Base-by-base conservation (phyloP, 2,888 invertebrate genomes). In the Eupithecia tripunctaria region DNA sequence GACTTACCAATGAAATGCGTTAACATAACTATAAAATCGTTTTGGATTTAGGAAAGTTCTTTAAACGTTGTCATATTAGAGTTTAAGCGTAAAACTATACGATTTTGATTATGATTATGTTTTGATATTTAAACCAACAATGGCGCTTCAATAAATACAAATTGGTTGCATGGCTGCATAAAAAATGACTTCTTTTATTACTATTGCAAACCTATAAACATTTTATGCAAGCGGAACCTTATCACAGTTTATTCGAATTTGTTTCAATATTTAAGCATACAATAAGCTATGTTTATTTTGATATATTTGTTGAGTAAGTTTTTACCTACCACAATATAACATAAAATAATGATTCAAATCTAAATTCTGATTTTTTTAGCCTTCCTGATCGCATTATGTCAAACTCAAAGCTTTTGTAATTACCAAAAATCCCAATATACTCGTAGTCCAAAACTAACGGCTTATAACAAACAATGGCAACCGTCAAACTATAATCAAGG, bases 221-320 rank as follows among this genome's bases (percentile, higher is more conserved):
- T 25, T 56, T 51, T 56, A 56, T 56, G 56, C 4, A 25, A 25
- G 12, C 25, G 25, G 5, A 21, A 56, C 56, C 56, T 56, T 56
- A 56, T 56, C 21, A 56, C 56, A 0, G 21, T 56, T 25, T 56
- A 25, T 56, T 56, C 56, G 56, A 25, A 25, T 56, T 21, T 56
- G 25, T 25, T 56, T 12, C 21, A 25, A 56, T 56, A 56, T 25
- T 47, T 56, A 25, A 25, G 25, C 56, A 56, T 25, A 56, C 56
- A 12, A 10, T n/a, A 21, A 21, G 56, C 12, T 12, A 56, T 56
- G 56, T 56, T 25, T 14, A 25, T 56, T 56, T 25, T 56, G 5
- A 25, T 56, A 56, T 56, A 56, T 56, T 14, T 56, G 12, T 56
- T 56, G 25, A 25, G 56, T 56, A 56, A 56, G 56, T 56, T 21